These are phyloP conservation scores for Apolygus lucorum DNA, from an alignment of 1,140 invertebrate genomes.

Conservation along the genomic window DNA sequence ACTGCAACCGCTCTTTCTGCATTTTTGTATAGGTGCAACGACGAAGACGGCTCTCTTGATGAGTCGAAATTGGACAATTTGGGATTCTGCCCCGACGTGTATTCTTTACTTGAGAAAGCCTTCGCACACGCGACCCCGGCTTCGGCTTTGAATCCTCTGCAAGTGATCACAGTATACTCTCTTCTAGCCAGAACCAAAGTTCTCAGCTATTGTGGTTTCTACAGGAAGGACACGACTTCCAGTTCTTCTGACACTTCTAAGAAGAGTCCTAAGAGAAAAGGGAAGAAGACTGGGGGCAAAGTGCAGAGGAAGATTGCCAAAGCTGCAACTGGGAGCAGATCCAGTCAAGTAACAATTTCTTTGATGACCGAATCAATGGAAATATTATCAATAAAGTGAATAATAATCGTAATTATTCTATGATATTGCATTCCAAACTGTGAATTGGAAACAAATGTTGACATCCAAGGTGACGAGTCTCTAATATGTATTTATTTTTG, in stretches of 20 bases:
- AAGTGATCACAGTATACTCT: neutral
- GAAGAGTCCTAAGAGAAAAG: neutral
- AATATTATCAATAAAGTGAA: no score
- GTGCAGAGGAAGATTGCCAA: no score
- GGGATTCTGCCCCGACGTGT: slow-evolving; percentile 14
- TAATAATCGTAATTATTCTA: no score
- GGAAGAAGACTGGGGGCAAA: neutral
- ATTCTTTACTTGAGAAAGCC: slow-evolving; percentile 4
- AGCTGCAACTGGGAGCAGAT: neutral
- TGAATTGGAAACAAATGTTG: no score
- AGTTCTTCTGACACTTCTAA: neutral
- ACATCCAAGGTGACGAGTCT: no score
- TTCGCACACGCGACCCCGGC: neutral
- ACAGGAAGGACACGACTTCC: neutral
- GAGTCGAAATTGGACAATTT: neutral
- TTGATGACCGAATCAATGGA: no score
- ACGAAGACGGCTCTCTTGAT: neutral
- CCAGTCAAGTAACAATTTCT: no score
- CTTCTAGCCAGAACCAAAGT: neutral
- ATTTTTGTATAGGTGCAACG: neutral
- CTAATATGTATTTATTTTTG: no score
- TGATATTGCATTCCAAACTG: no score
- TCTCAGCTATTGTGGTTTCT: neutral
- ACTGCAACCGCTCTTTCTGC: neutral
- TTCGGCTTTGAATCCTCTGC: neutral